Evolutionary conservation across 2,113 vertebrate species (phyloP), one percentile per base, ranked within the genome.

Genomic region (Reinhardtius hippoglossoides): DNA sequence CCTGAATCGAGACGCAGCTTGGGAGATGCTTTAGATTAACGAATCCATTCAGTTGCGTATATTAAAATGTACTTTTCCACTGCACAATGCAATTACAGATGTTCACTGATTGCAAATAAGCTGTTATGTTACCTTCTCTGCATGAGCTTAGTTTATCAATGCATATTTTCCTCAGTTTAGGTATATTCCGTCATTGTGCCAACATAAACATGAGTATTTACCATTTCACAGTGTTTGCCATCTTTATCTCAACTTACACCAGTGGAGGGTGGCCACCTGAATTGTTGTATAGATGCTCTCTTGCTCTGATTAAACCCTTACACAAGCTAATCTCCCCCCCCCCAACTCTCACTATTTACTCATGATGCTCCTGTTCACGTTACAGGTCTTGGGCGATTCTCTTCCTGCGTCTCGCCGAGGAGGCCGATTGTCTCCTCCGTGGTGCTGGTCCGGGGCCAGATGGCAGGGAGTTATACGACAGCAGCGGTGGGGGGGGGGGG

Each of bases 51-150:
- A 20, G 57, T 57, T 69, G 7, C 37, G 71, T 66, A 26, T 35
- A 62, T 76, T 60, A 46, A 54, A 61, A 73, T 57, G 16, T 20
- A 18, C 56, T 57, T 75, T 81, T 84, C 74, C 69, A 18, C 23
- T 61, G 23, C 6, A 35, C 31, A 37, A 72, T 67, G 60, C 16
- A 2, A 16, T 67, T 74, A 42, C 44, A 27, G 15, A 78, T 46
- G 27, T 50, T n/a, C 80, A 71, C 21, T 83, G 84, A 89, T 84
- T 88, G 72, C 81, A 78, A 87, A 78, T 71, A 67, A 73, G 73
- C 60, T 69, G 74, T 78, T 80, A 78, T 66, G 26, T 63, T 71
- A 72, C 70, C 89, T 68, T 44, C 55, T 83, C 56, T 75, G 71
- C 66, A 40, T 75, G 74, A 63, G 67, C 55, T 61, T 23, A 57